Evolutionary conservation across 2,888 invertebrate species (phyloP).

Genomic region (Harpalus rufipes): DNA sequence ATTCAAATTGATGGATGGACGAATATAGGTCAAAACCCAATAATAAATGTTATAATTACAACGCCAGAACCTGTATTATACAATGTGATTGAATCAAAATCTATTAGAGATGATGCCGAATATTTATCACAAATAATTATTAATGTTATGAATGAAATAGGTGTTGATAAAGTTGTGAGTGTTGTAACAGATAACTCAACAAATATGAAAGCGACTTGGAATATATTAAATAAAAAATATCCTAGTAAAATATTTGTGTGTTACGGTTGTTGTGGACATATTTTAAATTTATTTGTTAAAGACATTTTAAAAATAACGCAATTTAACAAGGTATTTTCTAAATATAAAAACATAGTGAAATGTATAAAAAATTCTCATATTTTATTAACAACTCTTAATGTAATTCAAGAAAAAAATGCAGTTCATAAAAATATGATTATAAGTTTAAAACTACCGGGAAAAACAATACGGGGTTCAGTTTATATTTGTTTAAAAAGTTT

Average conservation of each 20-base stretch:
- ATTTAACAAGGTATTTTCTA: background rate
- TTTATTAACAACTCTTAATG: background rate
- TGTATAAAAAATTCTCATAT: slow-evolving; percentile 5
- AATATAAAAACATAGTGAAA: background rate
- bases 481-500: background rate
- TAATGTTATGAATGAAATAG: background rate
- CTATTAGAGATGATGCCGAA: background rate
- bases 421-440: background rate
- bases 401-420: background rate
- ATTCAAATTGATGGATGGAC: background rate
- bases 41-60: background rate
- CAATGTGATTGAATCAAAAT: background rate
- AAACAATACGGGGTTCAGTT: background rate
- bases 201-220: slow-evolving; percentile 1
- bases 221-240: background rate
- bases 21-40: background rate
- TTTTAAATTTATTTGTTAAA: background rate
- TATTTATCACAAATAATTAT: background rate
- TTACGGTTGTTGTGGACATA: background rate
- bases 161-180: background rate
- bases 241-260: background rate
- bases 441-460: background rate
- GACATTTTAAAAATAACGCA: background rate
- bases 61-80: background rate
- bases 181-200: background rate